A percentile compares a stretch with the other conserved stretches of the same genome.
Evolutionary conservation across 37 sponge, comb jelly and placozoan genomes (phyloP).

Genomic region (Halichondria panicea): DNA sequence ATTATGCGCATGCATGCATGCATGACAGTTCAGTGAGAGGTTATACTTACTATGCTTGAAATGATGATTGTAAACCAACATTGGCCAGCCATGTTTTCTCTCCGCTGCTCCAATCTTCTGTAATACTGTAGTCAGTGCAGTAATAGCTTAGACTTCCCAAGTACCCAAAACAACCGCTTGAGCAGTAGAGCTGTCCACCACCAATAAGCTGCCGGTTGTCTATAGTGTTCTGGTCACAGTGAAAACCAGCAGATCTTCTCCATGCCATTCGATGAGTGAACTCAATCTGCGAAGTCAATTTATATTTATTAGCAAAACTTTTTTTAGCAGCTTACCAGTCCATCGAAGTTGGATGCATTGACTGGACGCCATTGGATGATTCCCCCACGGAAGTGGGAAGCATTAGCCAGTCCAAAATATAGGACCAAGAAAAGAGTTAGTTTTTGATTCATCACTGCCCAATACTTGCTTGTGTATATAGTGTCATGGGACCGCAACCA

Average conservation of each 20-base stretch:
- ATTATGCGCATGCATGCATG: no score
- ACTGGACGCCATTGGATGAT: conserved; percentile 5
- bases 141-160: neutral
- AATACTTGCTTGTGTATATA: no score
- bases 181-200: neutral
- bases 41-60: neutral
- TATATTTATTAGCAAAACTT: no score
- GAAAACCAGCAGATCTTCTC: neutral
- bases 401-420: neutral
- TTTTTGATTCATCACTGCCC: no score
- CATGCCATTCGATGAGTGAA: conserved; percentile 11
- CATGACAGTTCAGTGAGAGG: no score
- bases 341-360: neutral
- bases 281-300: conserved; percentile 8
- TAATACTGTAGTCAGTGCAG: conserved; percentile 19
- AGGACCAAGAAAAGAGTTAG: neutral
- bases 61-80: neutral
- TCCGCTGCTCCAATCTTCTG: conserved; percentile 4
- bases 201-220: neutral
- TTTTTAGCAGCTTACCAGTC: neutral
- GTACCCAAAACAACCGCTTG: conserved; percentile 1
- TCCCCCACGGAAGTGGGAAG: conserved; percentile 20
- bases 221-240: neutral
- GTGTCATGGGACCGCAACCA: no score
- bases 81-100: conserved; percentile 2